These are phyloP conservation scores for Fistularia tabacaria DNA, from an alignment of 2,797 vertebrate genomes.

Conservation along the genomic window DNA sequence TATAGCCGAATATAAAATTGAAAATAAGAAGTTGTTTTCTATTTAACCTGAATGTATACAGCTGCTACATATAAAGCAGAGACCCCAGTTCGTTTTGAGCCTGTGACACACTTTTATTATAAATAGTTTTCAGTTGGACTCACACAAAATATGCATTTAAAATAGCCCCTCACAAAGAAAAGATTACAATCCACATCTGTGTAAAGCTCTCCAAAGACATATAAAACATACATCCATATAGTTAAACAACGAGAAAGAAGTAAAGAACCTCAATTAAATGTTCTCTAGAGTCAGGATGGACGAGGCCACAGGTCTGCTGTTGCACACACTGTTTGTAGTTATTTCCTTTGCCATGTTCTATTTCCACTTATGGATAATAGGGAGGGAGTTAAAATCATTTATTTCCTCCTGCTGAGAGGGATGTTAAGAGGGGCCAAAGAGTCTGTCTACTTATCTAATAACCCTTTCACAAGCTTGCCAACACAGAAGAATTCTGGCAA, in stretches of 20 bases:
- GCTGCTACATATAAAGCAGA: too few relatives aligned
- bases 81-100: constrained; percentile 22
- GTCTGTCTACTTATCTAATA: constrained; percentile 77
- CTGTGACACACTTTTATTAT: constrained; percentile 51
- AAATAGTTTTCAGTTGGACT: constrained; percentile 42
- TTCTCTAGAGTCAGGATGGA: constrained; percentile 39
- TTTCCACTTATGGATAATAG: constrained; percentile 61
- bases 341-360: constrained; percentile 66
- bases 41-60: constrained; percentile 3
- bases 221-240: neutral
- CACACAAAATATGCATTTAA: constrained; percentile 45
- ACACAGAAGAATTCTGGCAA: constrained; percentile 62
- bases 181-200: constrained; percentile 22
- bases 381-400: constrained; percentile 56
- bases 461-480: constrained; percentile 69
- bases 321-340: constrained; percentile 39
- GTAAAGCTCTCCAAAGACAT: constrained; percentile 33
- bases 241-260: constrained; percentile 41
- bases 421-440: constrained; percentile 70
- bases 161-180: constrained; percentile 30
- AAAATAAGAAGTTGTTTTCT: constrained; percentile 27
- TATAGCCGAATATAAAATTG: constrained; percentile 40
- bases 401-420: constrained; percentile 65
- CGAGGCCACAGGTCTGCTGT: constrained; percentile 40
- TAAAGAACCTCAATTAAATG: constrained; percentile 53